phyloP scores from a whole-genome alignment of 2,888 invertebrate genomes.

The Helicoverpa assulta region DNA sequence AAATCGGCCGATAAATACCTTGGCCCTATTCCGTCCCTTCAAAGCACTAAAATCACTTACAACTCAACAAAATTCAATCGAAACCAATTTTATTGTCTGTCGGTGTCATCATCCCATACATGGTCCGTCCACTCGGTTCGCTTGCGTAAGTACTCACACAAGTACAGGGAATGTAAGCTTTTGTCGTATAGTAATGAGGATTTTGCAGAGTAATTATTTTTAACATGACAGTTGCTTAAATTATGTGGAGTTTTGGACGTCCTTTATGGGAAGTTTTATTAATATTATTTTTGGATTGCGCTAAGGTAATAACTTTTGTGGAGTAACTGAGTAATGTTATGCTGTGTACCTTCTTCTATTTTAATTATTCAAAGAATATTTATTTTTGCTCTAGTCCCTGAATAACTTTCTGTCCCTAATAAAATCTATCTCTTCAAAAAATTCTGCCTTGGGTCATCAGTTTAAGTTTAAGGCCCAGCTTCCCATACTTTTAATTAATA shows the following conservation, averaged over 20 bases:
- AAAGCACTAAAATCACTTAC: conserved; percentile 50
- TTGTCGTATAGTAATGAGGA: conserved; percentile 51
- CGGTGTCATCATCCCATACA: conserved; percentile 57
- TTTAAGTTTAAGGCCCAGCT: no score
- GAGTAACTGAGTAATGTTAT: not conserved
- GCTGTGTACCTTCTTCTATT: not conserved
- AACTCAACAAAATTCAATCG: conserved; percentile 59
- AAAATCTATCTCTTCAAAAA: no score
- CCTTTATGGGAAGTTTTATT: conserved; percentile 17
- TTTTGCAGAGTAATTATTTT: conserved; percentile 53
- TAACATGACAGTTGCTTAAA: conserved; percentile 45
- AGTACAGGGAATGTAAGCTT: conserved; percentile 52
- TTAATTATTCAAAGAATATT: not conserved
- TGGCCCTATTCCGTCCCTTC: conserved; percentile 41
- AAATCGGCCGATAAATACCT: conserved; percentile 22
- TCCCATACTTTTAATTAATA: not conserved
- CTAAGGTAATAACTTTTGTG: conserved; percentile 11
- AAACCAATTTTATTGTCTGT: conserved; percentile 61
- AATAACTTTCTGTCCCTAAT: no score
- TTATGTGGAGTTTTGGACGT: conserved; percentile 19
- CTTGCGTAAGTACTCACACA: conserved; percentile 38
- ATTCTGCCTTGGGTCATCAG: no score
- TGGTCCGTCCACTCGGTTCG: conserved; percentile 44
- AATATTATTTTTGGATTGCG: not conserved
- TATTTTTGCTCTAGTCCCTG: no score